These are phyloP conservation scores for Habropoda laboriosa DNA, from an alignment of 1,140 invertebrate species.

Conservation along the genomic window DNA sequence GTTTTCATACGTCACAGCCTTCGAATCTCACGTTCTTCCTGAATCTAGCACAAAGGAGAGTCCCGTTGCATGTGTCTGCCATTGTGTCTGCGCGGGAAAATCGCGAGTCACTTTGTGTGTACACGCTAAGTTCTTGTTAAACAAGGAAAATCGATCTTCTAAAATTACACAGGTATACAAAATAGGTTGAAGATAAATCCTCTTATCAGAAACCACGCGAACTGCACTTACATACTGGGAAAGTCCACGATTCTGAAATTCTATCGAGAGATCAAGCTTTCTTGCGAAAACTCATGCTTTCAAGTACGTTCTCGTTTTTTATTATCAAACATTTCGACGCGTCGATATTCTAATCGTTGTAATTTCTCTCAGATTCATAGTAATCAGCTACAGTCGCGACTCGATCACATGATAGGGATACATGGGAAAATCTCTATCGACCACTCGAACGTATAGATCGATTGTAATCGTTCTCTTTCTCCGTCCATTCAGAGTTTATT, in stretches of 20 bases:
- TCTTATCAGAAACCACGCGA: too few relatives aligned
- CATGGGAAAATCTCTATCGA: background rate
- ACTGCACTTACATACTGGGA: too few relatives aligned
- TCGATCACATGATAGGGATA: slow-evolving; percentile 4
- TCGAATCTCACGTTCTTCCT: background rate
- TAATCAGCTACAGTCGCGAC: too few relatives aligned
- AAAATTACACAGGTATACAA: background rate
- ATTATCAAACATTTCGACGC: background rate
- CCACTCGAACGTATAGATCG: too few relatives aligned
- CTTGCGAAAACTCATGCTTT: too few relatives aligned
- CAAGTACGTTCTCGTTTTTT: too few relatives aligned
- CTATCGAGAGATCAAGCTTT: too few relatives aligned
- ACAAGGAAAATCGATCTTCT: background rate
- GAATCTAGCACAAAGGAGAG: background rate
- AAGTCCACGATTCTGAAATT: too few relatives aligned
- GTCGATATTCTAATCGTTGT: background rate
- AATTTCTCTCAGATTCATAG: too few relatives aligned
- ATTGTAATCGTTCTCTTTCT: too few relatives aligned
- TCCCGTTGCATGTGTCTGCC: background rate
- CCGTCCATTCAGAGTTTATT: background rate
- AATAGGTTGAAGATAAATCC: background rate
- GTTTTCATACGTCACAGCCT: too few relatives aligned
- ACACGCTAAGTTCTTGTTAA: background rate
- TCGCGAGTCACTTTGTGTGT: background rate
- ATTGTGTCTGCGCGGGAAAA: background rate